Evolutionary conservation across 2,797 vertebrate genomes (phyloP).

Genomic region (Lithobates sylvaticus): DNA sequence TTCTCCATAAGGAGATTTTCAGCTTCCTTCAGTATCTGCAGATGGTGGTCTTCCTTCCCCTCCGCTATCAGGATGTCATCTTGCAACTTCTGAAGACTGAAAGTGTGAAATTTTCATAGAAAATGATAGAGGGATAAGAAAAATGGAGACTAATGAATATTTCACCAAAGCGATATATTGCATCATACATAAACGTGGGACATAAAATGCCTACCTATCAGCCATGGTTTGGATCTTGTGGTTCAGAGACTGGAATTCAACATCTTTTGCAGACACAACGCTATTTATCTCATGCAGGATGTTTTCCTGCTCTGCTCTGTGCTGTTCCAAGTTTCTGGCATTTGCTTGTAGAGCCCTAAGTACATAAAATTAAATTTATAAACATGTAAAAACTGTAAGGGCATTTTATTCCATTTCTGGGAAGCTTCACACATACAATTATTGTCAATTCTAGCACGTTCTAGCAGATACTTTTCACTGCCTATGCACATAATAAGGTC

Average conservation of each 20-base stretch:
- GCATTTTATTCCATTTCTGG: too few species aligned
- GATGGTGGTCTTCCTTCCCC: conserved; percentile 72
- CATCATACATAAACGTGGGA: not conserved
- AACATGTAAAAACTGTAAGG: not conserved
- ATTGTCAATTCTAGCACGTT: too few species aligned
- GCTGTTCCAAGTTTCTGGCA: conserved; percentile 73
- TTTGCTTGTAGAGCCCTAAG: conserved; percentile 78
- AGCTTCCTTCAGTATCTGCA: conserved; percentile 75
- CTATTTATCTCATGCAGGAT: conserved; percentile 77
- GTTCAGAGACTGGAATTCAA: conserved; percentile 78
- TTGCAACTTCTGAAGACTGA: conserved; percentile 80
- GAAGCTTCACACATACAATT: too few species aligned
- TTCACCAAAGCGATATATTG: not conserved
- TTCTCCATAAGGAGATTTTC: conserved; percentile 76
- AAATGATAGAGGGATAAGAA: too few species aligned
- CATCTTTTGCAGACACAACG: conserved; percentile 75
- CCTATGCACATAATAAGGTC: too few species aligned
- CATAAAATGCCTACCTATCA: conserved; percentile 72
- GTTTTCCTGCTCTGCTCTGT: conserved; percentile 75
- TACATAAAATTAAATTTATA: not conserved
- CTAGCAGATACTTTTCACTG: too few species aligned
- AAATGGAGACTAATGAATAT: not conserved
- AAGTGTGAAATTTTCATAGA: not conserved
- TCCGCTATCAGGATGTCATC: conserved; percentile 73
- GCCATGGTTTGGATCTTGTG: conserved; percentile 75